Evolutionary conservation across 2,888 invertebrate species (phyloP), one percentile per base, ranked within the genome.

Genomic region (Calameuta idolon): DNA sequence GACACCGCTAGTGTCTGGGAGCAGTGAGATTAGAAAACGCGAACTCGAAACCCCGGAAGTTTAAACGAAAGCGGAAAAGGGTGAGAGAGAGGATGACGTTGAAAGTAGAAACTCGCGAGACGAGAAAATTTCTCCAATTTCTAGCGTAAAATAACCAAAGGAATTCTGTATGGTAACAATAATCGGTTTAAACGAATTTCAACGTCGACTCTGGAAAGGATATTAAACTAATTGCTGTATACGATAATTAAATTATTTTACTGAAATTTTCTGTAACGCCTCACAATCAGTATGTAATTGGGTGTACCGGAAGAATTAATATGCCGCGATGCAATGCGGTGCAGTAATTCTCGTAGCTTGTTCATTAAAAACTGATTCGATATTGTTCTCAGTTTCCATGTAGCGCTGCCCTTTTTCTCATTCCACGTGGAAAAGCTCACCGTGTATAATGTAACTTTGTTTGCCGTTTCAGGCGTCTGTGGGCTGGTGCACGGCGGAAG

Each of bases 381-480:
- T 55, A 9, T 55, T 55, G 5, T 9, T 55, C 23, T 23, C 9
- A 23, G 9, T 55, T 55, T 55, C 23, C 55, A 23, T 55, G 55
- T 23, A 9, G 55, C 9, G 5, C 0, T 23, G 23, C 2, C 1
- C 2, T 55, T 55, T 15, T 55, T 23, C 1, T 9, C 9, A 9
- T 2, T 23, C 15, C 55, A 9, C 55, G 2, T 55, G 23, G 0
- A 55, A 55, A 2, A 55, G 5, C 23, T 9, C 55, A 55, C 9
- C 35, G 35, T 12, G 55, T 55, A 2, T 55, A 55, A 55, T 23
- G 1, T 9, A 55, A 55, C 71, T 55, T 76, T 37, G 55, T 35
- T 74, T 73, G 12, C 31, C 82, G 83, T 90, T 90, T 0, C 88
- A 91, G 91, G 85, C 73, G 87, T 83, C 77, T 83, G 87, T n/a